These are phyloP conservation scores for Onychomys torridus DNA, from an alignment of 2,797 vertebrate genomes.

Conservation along the genomic window DNA sequence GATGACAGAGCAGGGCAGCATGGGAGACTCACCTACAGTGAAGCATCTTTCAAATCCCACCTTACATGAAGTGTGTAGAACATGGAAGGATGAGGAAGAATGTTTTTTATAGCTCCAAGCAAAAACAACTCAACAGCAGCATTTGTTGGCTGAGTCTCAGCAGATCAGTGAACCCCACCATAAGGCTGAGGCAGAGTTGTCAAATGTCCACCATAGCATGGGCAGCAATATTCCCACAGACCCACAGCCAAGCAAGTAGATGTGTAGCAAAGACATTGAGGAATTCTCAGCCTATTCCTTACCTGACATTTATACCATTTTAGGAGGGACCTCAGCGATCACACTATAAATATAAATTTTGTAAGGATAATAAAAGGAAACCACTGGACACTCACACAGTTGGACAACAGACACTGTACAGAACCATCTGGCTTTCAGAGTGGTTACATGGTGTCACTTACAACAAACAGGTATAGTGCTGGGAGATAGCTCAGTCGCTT, in stretches of 20 bases:
- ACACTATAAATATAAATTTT: rapidly evolving
- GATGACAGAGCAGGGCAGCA: not conserved
- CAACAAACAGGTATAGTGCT: not conserved
- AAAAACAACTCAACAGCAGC: no score
- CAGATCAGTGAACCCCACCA: not conserved
- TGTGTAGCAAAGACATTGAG: rapidly evolving
- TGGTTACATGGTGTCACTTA: rapidly evolving
- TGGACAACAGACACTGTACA: rapidly evolving
- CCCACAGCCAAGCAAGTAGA: not conserved
- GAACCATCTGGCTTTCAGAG: not conserved
- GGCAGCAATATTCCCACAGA: rapidly evolving
- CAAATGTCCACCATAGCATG: rapidly evolving
- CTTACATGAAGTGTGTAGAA: no score
- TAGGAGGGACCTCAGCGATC: no score
- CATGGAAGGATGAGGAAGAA: not conserved
- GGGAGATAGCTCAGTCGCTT: not conserved
- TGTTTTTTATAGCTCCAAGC: not conserved
- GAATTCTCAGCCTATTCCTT: rapidly evolving
- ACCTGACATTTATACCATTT: no score
- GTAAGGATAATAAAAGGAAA: not conserved
- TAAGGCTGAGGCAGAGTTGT: not conserved
- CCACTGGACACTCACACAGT: not conserved
- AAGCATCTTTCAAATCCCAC: not conserved
- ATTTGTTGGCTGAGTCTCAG: not conserved
- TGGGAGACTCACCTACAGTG: not conserved